Evolutionary conservation across 1,140 invertebrate genomes (phyloP), one percentile per base, ranked within the genome.

Genomic region (Drosophila rufa): DNA sequence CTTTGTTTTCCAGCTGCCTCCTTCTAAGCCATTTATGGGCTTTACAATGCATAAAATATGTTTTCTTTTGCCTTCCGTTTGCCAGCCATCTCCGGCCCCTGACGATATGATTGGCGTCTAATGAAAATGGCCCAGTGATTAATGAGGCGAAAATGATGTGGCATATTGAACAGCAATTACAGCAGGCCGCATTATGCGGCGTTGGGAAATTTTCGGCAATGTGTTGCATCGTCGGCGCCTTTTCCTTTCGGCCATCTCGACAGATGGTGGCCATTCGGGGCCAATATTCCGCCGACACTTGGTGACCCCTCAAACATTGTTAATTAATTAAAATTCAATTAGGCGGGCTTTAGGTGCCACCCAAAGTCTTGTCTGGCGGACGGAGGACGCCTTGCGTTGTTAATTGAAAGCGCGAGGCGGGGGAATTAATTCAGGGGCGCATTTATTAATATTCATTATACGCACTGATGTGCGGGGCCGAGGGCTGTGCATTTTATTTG

Each of bases 281-380:
- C 56, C 30, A 45, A 65, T 71, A 70, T 68, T 75, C 67, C 62
- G 42, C 67, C 62, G 42, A 46, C 60, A 71, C 60, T 67, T 76
- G 80, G 50, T 47, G 42, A 36, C 79, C 47, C 55, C 62, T 60
- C 45, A 33, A 65, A 68, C 73, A 75, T 85, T 74, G 79, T 89
- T 89, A 90, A 90, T 89, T 89, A 89, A 89, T 89, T 89, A 85
- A 89, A 90, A 64, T 89, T 89, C 79, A 89, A 90, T 89, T 85
- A 79, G 79, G 51, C 73, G 27, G 40, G 12, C 27, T 19, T n/a
- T 56, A n/a, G 36, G 19, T 56, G 36, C 51, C 15, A 43, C 38
- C 25, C 59, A 78, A 46, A 65, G 80, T 78, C 83, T 82, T 80
- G 71, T 71, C 57, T 55, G 47, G 65, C 53, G 55, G 8, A 33